Base-by-base conservation (phyloP, 2,888 invertebrate species). In the Sipunculus nudus region DNA sequence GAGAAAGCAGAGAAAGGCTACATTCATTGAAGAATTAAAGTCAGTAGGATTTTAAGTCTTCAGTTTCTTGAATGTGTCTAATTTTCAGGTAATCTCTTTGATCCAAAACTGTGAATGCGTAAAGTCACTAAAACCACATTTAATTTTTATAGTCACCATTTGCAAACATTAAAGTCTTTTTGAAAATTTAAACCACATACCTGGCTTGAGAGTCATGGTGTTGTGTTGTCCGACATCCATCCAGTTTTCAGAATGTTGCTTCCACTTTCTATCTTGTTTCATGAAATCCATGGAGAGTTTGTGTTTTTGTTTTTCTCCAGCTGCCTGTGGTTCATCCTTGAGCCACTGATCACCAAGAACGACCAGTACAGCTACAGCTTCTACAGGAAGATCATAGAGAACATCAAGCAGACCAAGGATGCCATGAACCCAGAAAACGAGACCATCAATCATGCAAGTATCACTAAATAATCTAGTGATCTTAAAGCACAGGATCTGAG, bases 331-430 rank as follows among this genome's bases (percentile, higher is more conserved):
- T 96, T 96, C 83, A 89, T 97, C 55, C 86, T 98, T 78, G 97
- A 98, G 84, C 96, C 97, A 0, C 86, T 98, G 54, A 93, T 96
- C 77, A 90, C 90, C 5, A 93, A 94, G 82, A 94, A 93, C 78
- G 97, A 98, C 78, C 92, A 92, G 82, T 96, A 95, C 86, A 93
- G 94, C 84, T 96, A 94, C 85, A 92, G 93, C 38, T 97, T 97
- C 86, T 96, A 96, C 85, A 93, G 94, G 86, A 92, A 91, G 76
- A 88, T 97, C 62, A 89, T 98, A 55, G 95, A 96, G 78, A 89
- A 92, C 77, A 96, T 97, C 89, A 98, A 98, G 85, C 91, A 92
- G 80, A 94, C 94, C 78, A 93, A 93, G 82, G 95, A 95, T 81
- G 92, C 93, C 3, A 86, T 93, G 65, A 88, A 89, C 72, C 92